Evolutionary conservation across 1,140 invertebrate species (phyloP).

Genomic region (Hyposmocoma kahamanoa): DNA sequence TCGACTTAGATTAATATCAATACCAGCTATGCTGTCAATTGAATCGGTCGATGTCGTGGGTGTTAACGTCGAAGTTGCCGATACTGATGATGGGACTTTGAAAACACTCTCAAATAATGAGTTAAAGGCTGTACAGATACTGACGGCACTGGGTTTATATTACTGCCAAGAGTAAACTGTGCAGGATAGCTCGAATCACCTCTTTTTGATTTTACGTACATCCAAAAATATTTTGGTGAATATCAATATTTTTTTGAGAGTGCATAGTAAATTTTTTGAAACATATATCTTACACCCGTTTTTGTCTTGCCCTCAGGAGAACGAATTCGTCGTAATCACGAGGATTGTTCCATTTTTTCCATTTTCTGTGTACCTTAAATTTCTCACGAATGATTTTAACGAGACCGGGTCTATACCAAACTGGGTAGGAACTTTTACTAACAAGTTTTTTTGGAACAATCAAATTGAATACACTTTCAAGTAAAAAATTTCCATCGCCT

Average conservation of each 20-base stretch:
- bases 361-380: not conserved
- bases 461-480: not conserved
- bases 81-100: not conserved
- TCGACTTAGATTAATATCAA: not conserved
- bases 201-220: not conserved
- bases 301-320: not conserved
- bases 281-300: not conserved
- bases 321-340: not conserved
- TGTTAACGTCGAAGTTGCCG: not conserved
- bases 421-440: not conserved
- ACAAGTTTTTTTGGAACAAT: not conserved
- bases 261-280: not conserved
- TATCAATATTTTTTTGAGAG: not conserved
- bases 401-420: not conserved
- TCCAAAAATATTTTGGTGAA: not conserved
- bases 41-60: not conserved
- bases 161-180: not conserved
- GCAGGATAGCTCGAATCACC: not conserved
- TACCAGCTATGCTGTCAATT: not conserved
- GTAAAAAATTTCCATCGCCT: not conserved
- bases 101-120: not conserved
- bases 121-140: not conserved
- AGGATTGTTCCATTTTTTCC: not conserved
- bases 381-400: not conserved
- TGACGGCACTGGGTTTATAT: not conserved